These are phyloP conservation scores for Perithous albicinctus DNA, from an alignment of 2,888 invertebrate genomes.

Conservation along the genomic window DNA sequence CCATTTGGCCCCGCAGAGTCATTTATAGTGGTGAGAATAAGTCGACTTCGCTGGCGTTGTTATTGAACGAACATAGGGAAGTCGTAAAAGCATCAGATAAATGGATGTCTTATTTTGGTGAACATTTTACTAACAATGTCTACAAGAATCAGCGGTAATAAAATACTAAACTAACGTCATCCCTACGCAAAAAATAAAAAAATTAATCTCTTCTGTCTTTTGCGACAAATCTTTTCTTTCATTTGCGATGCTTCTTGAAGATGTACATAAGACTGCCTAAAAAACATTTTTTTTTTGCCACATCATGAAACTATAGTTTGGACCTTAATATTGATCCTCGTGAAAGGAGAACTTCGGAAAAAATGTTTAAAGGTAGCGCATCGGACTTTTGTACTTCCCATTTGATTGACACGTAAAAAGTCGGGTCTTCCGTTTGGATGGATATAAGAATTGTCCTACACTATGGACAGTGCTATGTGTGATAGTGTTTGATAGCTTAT, in stretches of 20 bases:
- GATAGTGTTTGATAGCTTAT: too few species aligned
- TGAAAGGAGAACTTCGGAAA: too few species aligned
- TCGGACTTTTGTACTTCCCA: too few species aligned
- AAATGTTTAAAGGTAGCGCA: too few species aligned
- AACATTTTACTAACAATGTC: neutral
- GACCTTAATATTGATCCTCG: too few species aligned
- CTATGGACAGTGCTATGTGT: too few species aligned
- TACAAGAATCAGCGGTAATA: neutral
- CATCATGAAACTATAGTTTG: too few species aligned
- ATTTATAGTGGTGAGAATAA: neutral
- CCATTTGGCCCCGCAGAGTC: conserved; percentile 3
- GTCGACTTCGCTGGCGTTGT: neutral
- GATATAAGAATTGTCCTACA: too few species aligned
- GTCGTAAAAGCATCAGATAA: neutral
- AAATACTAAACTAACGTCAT: neutral
- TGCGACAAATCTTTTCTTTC: neutral
- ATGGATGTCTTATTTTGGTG: neutral
- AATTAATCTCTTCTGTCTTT: neutral
- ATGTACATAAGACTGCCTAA: too few species aligned
- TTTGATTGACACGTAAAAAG: too few species aligned
- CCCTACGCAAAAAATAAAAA: neutral
- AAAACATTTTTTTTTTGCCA: too few species aligned
- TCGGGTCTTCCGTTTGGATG: too few species aligned
- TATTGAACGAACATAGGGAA: neutral
- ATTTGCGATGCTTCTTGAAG: neutral